Conservation (phyloP, 1,140 invertebrate genomes). For the Wiebesia pumilae region DNA sequence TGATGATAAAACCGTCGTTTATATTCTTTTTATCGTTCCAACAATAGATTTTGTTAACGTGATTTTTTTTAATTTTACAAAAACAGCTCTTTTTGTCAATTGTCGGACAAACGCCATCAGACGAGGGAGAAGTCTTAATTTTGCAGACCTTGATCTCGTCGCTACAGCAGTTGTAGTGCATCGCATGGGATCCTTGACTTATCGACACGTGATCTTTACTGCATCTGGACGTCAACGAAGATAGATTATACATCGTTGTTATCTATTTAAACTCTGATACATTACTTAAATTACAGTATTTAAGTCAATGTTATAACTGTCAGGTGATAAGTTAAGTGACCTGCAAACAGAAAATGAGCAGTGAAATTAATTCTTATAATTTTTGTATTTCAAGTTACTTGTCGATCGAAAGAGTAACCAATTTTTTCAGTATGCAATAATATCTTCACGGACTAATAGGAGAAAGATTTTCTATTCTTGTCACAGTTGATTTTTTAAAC, state of each 20-base stretch:
- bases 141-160: background rate
- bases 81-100: too few species aligned
- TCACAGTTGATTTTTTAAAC: too few species aligned
- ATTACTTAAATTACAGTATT: slow-evolving; percentile 67
- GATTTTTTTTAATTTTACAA: too few species aligned
- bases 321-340: slow-evolving; percentile 70
- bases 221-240: slow-evolving; percentile 46
- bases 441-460: too few species aligned
- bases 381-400: background rate
- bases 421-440: background rate
- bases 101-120: background rate
- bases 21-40: too few species aligned
- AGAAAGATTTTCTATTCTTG: too few species aligned
- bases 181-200: background rate
- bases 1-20: too few species aligned
- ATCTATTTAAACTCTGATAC: background rate
- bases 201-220: background rate
- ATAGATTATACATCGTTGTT: slow-evolving; percentile 36
- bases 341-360: slow-evolving; percentile 65
- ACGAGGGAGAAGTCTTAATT: background rate
- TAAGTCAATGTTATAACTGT: slow-evolving; percentile 71
- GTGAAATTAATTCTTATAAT: background rate
- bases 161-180: background rate
- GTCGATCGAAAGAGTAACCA: background rate
- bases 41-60: background rate